phyloP scores from a whole-genome alignment of 2,888 invertebrate species.

The Drosophila sordidula region DNA sequence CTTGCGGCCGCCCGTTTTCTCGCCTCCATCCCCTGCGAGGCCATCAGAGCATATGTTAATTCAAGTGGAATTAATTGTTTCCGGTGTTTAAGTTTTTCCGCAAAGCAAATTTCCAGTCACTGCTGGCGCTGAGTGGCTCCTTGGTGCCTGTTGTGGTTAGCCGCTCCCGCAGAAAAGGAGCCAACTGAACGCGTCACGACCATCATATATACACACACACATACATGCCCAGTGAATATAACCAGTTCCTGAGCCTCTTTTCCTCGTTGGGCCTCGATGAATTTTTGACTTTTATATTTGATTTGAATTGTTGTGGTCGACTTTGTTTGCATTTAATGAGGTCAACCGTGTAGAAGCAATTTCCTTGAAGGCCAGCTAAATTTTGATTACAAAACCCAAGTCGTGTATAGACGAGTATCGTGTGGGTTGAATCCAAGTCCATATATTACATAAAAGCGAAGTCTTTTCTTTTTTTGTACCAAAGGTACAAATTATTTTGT shows the following conservation, averaged over 20 bases:
- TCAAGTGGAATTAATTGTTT: conserved; percentile 85
- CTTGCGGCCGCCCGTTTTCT: conserved; percentile 25
- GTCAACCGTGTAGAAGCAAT: conserved; percentile 71
- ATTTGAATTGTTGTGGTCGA: conserved; percentile 77
- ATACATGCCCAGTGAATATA: conserved; percentile 10
- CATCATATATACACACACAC: conserved; percentile 15
- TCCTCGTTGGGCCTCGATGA: conserved; percentile 60
- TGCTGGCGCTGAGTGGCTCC: conserved; percentile 53
- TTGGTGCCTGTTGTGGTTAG: conserved; percentile 68
- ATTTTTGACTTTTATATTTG: conserved; percentile 80
- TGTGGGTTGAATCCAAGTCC: not conserved
- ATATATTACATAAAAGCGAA: not conserved
- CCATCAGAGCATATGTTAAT: conserved; percentile 83
- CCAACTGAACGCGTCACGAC: conserved; percentile 47
- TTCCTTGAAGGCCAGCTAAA: conserved; percentile 41
- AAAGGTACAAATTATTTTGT: not conserved
- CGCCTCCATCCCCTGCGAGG: conserved; percentile 16
- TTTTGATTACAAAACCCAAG: conserved; percentile 42
- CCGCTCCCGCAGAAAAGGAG: conserved; percentile 33
- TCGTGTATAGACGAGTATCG: conserved; percentile 18
- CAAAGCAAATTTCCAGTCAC: conserved; percentile 78
- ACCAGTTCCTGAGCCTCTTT: conserved; percentile 9
- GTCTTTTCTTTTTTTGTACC: not conserved
- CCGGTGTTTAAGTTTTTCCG: conserved; percentile 84
- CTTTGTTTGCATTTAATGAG: conserved; percentile 73